A percentile compares a stretch with the other conserved stretches of the same genome.
These are phyloP conservation scores for Phycodurus eques DNA, from an alignment of 2,113 vertebrate genomes.

Conservation along the genomic window DNA sequence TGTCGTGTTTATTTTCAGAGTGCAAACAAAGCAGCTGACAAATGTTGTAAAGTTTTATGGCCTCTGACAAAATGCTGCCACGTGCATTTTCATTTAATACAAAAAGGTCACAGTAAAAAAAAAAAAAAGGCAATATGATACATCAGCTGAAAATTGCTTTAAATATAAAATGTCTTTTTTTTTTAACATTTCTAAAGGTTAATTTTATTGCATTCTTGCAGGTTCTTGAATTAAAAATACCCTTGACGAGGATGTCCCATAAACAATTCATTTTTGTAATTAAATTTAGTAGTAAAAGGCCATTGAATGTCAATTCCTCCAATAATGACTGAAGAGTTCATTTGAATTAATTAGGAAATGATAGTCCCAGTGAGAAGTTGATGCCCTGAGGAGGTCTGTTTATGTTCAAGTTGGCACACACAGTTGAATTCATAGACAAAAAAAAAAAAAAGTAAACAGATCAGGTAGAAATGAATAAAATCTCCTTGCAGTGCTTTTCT, in stretches of 20 bases:
- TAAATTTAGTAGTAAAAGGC: background rate
- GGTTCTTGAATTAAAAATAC: background rate
- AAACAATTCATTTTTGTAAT: background rate
- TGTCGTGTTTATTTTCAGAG: slow-evolving; percentile 11
- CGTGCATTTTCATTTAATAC: background rate
- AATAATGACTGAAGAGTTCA: background rate
- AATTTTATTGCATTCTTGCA: background rate
- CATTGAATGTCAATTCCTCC: background rate
- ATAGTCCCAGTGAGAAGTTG: background rate
- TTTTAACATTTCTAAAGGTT: background rate
- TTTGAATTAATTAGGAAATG: background rate
- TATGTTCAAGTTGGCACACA: slow-evolving; percentile 49
- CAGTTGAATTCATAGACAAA: too few species aligned
- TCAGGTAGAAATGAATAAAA: background rate
- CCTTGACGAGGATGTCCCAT: background rate
- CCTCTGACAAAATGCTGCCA: slow-evolving; percentile 15
- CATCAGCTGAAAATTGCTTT: background rate
- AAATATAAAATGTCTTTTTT: background rate
- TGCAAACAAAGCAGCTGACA: slow-evolving; percentile 19
- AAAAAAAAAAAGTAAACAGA: background rate
- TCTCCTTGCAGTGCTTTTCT: background rate
- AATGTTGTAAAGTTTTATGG: slow-evolving; percentile 48
- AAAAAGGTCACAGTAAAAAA: background rate
- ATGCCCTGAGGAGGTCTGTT: background rate
- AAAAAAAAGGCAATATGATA: background rate